Percentiles rank a stretch among this genome's conserved stretches.
Conservation (phyloP, 2,113 vertebrate genomes). For the Platysteira castanea region DNA sequence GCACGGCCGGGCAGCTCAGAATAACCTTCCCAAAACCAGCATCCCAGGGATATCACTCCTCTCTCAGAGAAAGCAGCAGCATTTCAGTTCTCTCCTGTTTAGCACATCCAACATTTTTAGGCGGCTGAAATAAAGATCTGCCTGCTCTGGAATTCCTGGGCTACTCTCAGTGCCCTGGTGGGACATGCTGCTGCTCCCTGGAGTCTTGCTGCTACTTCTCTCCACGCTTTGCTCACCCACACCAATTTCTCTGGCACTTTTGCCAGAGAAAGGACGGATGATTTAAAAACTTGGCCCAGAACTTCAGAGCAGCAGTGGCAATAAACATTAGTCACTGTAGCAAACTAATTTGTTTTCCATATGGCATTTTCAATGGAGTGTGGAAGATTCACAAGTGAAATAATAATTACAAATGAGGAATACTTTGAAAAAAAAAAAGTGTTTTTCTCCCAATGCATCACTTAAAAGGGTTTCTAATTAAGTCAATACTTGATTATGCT, state of each 20-base stretch:
- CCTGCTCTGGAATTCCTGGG: not conserved
- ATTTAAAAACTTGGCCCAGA: slow-evolving; percentile 36
- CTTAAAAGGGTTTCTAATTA: slow-evolving; percentile 68
- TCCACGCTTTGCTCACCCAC: not conserved
- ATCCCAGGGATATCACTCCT: not conserved
- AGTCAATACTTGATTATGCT: slow-evolving; percentile 57
- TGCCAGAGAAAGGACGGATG: not conserved
- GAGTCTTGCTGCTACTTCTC: not conserved
- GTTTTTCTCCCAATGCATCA: slow-evolving; percentile 58
- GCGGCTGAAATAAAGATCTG: not conserved
- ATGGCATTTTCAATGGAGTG: slow-evolving; percentile 51
- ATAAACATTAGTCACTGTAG: slow-evolving; percentile 47
- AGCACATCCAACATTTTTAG: not conserved
- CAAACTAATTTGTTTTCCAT: slow-evolving; percentile 65
- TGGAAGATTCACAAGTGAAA: slow-evolving; percentile 54
- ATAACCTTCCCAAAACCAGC: not conserved
- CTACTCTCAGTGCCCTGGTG: not conserved
- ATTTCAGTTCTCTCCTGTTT: not conserved
- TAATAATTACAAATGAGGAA: slow-evolving; percentile 60
- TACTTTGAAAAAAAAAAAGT: slow-evolving; percentile 27
- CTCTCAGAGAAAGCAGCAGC: not conserved
- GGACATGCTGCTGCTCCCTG: not conserved
- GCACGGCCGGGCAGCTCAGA: not conserved
- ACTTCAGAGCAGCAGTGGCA: slow-evolving; percentile 53
- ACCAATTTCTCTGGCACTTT: not conserved